phyloP scores from a whole-genome alignment of 2,888 invertebrate species.

The Cosmorhoe ocellata region DNA sequence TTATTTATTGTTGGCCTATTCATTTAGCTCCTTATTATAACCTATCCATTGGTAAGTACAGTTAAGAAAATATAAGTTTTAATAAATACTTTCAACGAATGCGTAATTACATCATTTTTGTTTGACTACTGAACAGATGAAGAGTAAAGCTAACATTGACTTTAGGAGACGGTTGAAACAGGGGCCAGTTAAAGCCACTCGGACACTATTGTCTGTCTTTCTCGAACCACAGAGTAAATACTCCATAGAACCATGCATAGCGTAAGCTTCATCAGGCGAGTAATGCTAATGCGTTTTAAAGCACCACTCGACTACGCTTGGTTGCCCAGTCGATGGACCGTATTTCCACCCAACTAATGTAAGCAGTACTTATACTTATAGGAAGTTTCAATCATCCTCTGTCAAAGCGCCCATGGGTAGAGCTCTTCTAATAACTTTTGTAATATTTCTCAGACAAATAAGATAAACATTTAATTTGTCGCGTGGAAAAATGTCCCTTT shows the following conservation, averaged over 20 bases:
- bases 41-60: not conserved
- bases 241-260: slow-evolving; percentile 41
- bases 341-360: slow-evolving; percentile 46
- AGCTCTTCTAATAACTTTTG: slow-evolving; percentile 5
- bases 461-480: slow-evolving; percentile 6
- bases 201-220: slow-evolving; percentile 41
- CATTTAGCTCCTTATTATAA: slow-evolving; percentile 12
- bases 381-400: slow-evolving; percentile 19
- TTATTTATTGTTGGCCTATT: slow-evolving; percentile 34
- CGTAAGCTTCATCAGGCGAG: slow-evolving; percentile 54
- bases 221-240: slow-evolving; percentile 42
- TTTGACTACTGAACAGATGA: slow-evolving; percentile 51
- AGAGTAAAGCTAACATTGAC: slow-evolving; percentile 62
- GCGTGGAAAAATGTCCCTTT: not conserved
- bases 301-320: slow-evolving; percentile 56
- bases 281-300: slow-evolving; percentile 65
- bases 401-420: slow-evolving; percentile 16
- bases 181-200: slow-evolving; percentile 35
- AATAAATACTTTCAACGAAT: slow-evolving; percentile 32
- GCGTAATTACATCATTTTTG: slow-evolving; percentile 47
- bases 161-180: slow-evolving; percentile 36
- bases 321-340: slow-evolving; percentile 49
- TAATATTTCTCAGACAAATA: slow-evolving; percentile 8
- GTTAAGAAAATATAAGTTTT: not conserved
- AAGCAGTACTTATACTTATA: slow-evolving; percentile 20